Percentiles rank a stretch among this genome's conserved stretches.
Evolutionary conservation across 1,140 invertebrate species (phyloP).

Genomic region (Ceratina japonica): DNA sequence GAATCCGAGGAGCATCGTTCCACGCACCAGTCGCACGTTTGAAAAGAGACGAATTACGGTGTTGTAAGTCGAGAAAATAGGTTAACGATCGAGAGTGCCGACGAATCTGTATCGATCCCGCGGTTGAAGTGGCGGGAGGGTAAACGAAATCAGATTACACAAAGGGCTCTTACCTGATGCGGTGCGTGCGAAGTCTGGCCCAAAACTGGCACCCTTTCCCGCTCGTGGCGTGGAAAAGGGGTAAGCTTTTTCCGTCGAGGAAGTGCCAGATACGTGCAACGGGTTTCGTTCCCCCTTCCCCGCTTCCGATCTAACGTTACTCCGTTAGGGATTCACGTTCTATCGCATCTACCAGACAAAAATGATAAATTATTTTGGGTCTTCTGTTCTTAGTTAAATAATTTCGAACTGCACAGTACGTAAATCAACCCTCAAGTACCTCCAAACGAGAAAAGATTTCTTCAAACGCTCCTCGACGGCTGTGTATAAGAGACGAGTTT

Average conservation of each 20-base stretch:
- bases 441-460: neutral
- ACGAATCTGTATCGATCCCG: slow-evolving; percentile 61
- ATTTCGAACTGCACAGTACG: too few species aligned
- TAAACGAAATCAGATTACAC: slow-evolving; percentile 71
- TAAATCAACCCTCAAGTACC: neutral
- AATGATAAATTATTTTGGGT: too few species aligned
- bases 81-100: slow-evolving; percentile 61
- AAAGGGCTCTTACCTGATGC: slow-evolving; percentile 73
- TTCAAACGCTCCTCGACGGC: neutral
- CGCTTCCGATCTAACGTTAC: neutral
- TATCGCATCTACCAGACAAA: neutral
- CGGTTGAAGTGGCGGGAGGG: slow-evolving; percentile 54
- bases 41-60: slow-evolving; percentile 39
- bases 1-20: slow-evolving; percentile 22
- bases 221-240: slow-evolving; percentile 67
- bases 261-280: slow-evolving; percentile 42
- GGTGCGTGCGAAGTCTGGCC: slow-evolving; percentile 74
- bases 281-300: slow-evolving; percentile 21
- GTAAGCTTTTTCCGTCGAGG: slow-evolving; percentile 62
- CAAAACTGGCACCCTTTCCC: slow-evolving; percentile 74
- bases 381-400: too few species aligned
- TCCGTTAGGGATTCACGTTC: too few species aligned
- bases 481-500: neutral
- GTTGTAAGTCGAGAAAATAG: slow-evolving; percentile 48
- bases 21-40: neutral